Percentiles rank a stretch among this genome's conserved stretches.
phyloP scores from a whole-genome alignment of 2,797 vertebrate genomes.

The Peromyscus nudipes region DNA sequence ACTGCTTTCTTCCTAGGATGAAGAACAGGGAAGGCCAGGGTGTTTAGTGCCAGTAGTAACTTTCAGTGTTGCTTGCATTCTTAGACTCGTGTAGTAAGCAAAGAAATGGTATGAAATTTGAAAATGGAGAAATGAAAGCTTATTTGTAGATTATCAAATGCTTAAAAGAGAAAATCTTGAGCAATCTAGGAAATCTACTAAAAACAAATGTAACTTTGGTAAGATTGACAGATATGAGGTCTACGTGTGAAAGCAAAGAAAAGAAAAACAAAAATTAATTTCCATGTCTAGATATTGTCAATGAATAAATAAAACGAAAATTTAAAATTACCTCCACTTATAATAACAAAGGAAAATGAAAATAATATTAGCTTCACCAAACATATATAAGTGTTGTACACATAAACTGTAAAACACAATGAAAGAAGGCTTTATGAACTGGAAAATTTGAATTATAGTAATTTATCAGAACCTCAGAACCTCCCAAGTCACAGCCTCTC shows the following conservation, averaged over 20 bases:
- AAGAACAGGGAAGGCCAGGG: neutral
- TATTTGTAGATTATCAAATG: neutral
- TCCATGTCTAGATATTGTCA: neutral
- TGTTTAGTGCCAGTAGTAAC: neutral
- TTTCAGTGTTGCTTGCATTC: neutral
- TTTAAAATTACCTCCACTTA: neutral
- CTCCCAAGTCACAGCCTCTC: neutral
- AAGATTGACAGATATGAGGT: neutral
- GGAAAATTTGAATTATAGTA: neutral
- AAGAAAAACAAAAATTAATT: neutral
- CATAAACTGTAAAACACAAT: neutral
- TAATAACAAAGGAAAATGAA: neutral
- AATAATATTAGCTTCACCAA: neutral
- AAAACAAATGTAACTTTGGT: slow-evolving; percentile 10
- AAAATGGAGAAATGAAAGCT: slow-evolving; percentile 6
- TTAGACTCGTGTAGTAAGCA: neutral
- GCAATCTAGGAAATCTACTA: neutral
- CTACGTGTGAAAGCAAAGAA: neutral
- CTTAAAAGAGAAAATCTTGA: neutral
- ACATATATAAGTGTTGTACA: neutral
- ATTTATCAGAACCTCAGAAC: neutral
- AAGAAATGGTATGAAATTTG: neutral
- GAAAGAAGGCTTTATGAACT: neutral
- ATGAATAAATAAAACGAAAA: slow-evolving; percentile 3
- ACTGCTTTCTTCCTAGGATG: neutral